Evolutionary conservation across 2,888 invertebrate genomes (phyloP), one percentile per base, ranked within the genome.

Genomic region (Rhorus exstirpatorius): DNA sequence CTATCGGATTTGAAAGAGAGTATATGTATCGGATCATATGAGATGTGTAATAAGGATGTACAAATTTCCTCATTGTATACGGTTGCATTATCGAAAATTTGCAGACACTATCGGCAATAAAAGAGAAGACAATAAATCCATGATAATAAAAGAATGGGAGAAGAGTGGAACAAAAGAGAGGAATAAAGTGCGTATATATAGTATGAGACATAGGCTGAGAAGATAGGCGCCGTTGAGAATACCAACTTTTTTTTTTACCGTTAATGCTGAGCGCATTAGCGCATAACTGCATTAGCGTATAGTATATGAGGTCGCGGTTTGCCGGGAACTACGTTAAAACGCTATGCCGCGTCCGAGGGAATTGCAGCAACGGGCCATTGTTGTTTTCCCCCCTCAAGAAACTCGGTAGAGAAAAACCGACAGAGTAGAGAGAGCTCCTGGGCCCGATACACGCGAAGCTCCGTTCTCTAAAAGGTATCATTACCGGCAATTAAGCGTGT

Each of bases 401-500:
- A 12, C 63, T 19, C 72, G 60, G 60, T 14, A 67, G 61, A 67
- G 61, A 61, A 65, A 65, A 53, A 53, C 70, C 68, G 35, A 58
- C 46, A 35, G 55, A 41, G 21, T 24, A 51, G 49, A 72, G 71
- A 55, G 77, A 84, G 83, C 72, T 79, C 70, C 75, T 51, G 65
- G n/a, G 70, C 35, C 49, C 76, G 72, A 77, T 77, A 74, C 78
- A 58, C 74, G 78, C 78, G 17, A 61, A 78, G 74, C 55, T 78
- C 6, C 58, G 24, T 81, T 74, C 83, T 74, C 26, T 83, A 83
- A 80, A 80, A 83, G 83, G 83, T 80, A 83, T 83, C 79, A 80
- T 83, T 83, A 83, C 80, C 70, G 77, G 72, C 80, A 83, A 83
- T 83, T 83, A 83, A 80, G 81, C 78, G 81, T 74, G 81, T 81